phyloP scores from a whole-genome alignment of 35 echinoderm and acorn worm species.

The Strongylocentrotus purpuratus region DNA sequence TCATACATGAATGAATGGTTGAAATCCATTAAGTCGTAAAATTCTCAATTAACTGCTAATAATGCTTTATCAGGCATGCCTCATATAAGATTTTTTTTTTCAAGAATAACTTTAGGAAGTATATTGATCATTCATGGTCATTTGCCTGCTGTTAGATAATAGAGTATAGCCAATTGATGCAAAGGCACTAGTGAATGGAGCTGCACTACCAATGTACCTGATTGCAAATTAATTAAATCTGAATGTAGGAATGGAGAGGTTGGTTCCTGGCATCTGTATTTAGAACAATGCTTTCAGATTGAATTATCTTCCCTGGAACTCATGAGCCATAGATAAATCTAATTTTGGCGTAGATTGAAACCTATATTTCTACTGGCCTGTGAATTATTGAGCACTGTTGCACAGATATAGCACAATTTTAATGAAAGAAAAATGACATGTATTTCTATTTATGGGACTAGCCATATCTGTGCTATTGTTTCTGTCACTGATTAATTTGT shows the following conservation, averaged over 20 bases:
- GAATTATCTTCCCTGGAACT: background rate
- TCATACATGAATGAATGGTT: too few relatives aligned
- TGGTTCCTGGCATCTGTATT: background rate
- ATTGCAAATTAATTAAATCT: slow-evolving; percentile 5
- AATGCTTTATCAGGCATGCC: too few relatives aligned
- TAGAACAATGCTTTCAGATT: slow-evolving; percentile 13
- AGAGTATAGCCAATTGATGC: too few relatives aligned
- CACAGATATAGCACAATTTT: background rate
- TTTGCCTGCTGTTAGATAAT: too few relatives aligned
- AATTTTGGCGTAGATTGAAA: background rate
- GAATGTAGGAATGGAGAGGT: background rate
- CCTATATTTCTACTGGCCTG: background rate
- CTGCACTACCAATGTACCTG: background rate
- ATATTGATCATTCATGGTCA: too few relatives aligned
- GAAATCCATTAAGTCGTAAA: too few relatives aligned
- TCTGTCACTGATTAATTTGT: background rate
- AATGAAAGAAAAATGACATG: background rate
- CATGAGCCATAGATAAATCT: background rate
- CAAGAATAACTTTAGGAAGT: too few relatives aligned
- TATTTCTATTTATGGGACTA: background rate
- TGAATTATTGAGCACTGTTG: background rate
- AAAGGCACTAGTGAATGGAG: background rate
- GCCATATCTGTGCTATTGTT: background rate
- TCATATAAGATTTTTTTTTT: too few relatives aligned
- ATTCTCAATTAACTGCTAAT: too few relatives aligned